Evolutionary conservation across 2,888 invertebrate genomes (phyloP).

Genomic region (Catocala fraxini): DNA sequence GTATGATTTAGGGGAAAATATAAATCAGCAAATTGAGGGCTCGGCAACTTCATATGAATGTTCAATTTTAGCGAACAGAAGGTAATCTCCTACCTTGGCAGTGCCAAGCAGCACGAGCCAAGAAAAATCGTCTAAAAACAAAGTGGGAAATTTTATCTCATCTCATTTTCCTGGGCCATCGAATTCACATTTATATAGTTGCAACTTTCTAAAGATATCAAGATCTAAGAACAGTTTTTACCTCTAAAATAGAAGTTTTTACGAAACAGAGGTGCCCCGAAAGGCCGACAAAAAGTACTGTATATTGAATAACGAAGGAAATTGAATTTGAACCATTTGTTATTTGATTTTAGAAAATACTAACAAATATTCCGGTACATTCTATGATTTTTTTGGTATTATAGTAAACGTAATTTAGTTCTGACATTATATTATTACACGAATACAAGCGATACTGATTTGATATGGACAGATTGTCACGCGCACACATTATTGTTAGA

Average conservation of each 20-base stretch:
- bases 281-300: slow-evolving; percentile 3
- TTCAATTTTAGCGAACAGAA: slow-evolving; percentile 15
- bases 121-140: slow-evolving; percentile 6
- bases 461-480: slow-evolving; percentile 15
- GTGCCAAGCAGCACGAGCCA: slow-evolving; percentile 4
- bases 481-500: background rate
- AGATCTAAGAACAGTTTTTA: slow-evolving; percentile 6
- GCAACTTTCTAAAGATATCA: slow-evolving; percentile 3
- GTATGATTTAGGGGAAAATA: slow-evolving; percentile 11
- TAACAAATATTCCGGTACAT: background rate
- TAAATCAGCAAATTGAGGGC: slow-evolving; percentile 21
- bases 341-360: slow-evolving; percentile 1
- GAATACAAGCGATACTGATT: slow-evolving; percentile 6
- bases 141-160: slow-evolving; percentile 3
- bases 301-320: slow-evolving; percentile 1
- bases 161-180: slow-evolving; percentile 3
- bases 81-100: slow-evolving; percentile 10
- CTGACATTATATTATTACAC: background rate
- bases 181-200: slow-evolving; percentile 5
- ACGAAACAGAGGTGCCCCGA: background rate
- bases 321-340: slow-evolving; percentile 4
- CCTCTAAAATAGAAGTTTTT: slow-evolving; percentile 1
- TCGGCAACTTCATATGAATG: slow-evolving; percentile 20
- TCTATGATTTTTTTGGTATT: background rate
- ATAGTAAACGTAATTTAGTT: background rate